Conservation (phyloP, 2,113 vertebrate species). For the Archocentrus centrarchus region DNA sequence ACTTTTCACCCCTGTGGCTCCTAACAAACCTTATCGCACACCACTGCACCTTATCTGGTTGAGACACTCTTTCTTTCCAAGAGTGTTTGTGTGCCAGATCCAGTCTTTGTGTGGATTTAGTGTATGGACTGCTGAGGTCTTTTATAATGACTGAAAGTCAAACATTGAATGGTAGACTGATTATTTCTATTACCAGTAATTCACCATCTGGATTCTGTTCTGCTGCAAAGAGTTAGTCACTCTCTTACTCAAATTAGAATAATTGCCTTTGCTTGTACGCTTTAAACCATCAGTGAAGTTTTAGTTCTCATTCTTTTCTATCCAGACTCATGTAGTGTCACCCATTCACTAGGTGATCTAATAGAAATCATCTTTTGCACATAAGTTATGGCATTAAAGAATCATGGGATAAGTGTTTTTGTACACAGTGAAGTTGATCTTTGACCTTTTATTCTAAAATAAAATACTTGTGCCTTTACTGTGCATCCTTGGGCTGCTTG, state of each 20-base stretch:
- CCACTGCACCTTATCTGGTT: background rate
- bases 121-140: background rate
- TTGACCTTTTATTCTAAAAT: no score
- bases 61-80: background rate
- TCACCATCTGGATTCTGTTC: background rate
- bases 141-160: background rate
- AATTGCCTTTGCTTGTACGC: background rate
- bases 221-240: background rate
- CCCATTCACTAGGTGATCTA: background rate
- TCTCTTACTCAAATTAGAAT: background rate
- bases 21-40: slow-evolving; percentile 14
- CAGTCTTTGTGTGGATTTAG: background rate
- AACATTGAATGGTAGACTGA: background rate
- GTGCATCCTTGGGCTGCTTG: no score
- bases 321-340: background rate
- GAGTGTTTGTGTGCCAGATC: background rate
- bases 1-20: background rate
- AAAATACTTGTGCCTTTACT: no score
- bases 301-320: background rate
- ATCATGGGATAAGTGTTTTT: background rate
- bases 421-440: background rate
- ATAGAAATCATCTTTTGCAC: background rate
- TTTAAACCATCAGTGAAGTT: background rate
- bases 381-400: rapidly evolving
- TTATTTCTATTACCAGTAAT: slow-evolving; percentile 3